Percentiles rank a stretch among this genome's conserved stretches.
Evolutionary conservation across 2,888 invertebrate species (phyloP).

Genomic region (Yponomeuta sedellus): DNA sequence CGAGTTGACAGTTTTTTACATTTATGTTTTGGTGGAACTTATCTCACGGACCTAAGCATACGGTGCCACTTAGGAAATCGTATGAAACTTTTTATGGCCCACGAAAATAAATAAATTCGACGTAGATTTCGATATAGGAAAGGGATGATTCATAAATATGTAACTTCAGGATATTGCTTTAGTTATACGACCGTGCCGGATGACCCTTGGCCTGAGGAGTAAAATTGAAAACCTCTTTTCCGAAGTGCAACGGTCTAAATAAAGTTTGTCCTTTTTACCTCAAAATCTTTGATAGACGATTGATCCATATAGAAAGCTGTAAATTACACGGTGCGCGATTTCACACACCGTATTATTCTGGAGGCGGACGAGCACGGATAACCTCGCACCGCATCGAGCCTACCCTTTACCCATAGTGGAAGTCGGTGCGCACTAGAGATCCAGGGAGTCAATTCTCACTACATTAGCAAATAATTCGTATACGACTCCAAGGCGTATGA

Average conservation of each 20-base stretch:
- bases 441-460: too few species aligned
- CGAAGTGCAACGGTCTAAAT: not conserved
- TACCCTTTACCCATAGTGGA: too few species aligned
- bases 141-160: conserved; percentile 53
- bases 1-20: too few species aligned
- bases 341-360: too few species aligned
- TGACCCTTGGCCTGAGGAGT: conserved; percentile 25
- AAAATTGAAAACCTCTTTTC: not conserved
- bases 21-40: too few species aligned
- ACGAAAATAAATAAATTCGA: not conserved
- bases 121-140: conserved; percentile 33
- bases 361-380: too few species aligned
- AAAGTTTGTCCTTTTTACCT: not conserved
- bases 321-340: too few species aligned
- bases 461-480: too few species aligned
- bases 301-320: too few species aligned
- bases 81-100: not conserved
- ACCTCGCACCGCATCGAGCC: too few species aligned
- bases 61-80: not conserved
- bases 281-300: not conserved
- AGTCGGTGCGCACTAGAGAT: too few species aligned
- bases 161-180: conserved; percentile 49
- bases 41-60: not conserved
- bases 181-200: conserved; percentile 36
- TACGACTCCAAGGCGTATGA: too few species aligned